Percentiles rank a stretch among this genome's conserved stretches.
phyloP scores from a whole-genome alignment of 2,888 invertebrate species.

The Coremacera marginata region DNA sequence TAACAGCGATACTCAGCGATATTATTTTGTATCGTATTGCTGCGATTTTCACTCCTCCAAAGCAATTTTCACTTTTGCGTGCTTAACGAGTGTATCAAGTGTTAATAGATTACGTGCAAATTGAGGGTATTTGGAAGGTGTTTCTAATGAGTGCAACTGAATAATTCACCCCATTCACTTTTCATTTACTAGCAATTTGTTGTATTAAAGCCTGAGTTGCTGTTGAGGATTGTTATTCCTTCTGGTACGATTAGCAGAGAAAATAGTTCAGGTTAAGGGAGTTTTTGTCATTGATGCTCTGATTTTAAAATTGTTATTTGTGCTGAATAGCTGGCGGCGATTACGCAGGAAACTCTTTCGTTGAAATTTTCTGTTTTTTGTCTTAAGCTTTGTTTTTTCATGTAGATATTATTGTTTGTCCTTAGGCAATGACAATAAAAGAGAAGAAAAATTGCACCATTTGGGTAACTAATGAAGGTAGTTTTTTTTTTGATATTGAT shows the following conservation, averaged over 20 bases:
- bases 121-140: constrained; percentile 23
- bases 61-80: constrained; percentile 10
- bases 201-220: not conserved
- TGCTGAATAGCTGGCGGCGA: not conserved
- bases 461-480: constrained; percentile 7
- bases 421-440: not conserved
- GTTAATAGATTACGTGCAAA: constrained; percentile 32
- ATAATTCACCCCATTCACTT: constrained; percentile 26
- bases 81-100: constrained; percentile 23
- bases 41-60: not conserved
- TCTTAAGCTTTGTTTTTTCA: not conserved
- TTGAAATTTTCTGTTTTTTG: not conserved
- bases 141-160: constrained; percentile 27
- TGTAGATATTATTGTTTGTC: not conserved
- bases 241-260: not conserved
- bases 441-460: constrained; percentile 8
- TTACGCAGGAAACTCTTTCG: not conserved
- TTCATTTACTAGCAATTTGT: constrained; percentile 10
- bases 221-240: not conserved
- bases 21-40: not conserved
- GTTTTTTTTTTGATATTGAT: not conserved
- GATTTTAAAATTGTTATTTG: constrained; percentile 6
- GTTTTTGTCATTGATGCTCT: not conserved
- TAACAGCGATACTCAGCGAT: not conserved
- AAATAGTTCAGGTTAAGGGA: not conserved